Evolutionary conservation across 2,797 vertebrate species (phyloP).

Genomic region (Buphagus erythrorhynchus): DNA sequence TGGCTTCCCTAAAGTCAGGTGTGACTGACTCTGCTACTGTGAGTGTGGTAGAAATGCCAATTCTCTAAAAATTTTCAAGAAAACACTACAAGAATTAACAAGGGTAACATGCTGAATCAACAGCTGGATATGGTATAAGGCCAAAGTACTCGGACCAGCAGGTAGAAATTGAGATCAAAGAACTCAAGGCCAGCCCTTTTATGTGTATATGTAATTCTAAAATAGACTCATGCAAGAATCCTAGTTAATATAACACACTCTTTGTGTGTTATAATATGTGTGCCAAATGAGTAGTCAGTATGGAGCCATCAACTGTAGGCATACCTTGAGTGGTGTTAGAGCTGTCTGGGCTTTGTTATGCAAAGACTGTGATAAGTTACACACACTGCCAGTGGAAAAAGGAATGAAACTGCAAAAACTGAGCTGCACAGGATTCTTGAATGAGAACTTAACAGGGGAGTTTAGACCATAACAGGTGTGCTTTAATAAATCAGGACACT

Average conservation of each 20-base stretch:
- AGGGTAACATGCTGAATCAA: neutral
- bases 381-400: neutral
- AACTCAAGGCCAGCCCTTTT: neutral
- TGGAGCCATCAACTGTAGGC: neutral
- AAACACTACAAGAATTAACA: neutral
- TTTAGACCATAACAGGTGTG: neutral
- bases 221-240: neutral
- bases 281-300: no score
- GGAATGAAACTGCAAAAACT: neutral
- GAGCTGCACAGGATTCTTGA: neutral
- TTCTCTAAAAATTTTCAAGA: neutral
- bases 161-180: neutral
- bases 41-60: neutral
- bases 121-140: neutral
- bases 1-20: neutral
- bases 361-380: neutral
- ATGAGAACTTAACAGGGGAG: neutral
- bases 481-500: neutral
- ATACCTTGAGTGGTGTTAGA: conserved; percentile 14
- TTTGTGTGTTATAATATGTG: no score
- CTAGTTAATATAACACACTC: conserved; percentile 40
- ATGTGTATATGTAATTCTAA: neutral
- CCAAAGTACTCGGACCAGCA: neutral
- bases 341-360: conserved; percentile 21
- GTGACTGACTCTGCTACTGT: neutral